Base-by-base conservation (phyloP, 2,113 vertebrate genomes). In the Megalops atlanticus region DNA sequence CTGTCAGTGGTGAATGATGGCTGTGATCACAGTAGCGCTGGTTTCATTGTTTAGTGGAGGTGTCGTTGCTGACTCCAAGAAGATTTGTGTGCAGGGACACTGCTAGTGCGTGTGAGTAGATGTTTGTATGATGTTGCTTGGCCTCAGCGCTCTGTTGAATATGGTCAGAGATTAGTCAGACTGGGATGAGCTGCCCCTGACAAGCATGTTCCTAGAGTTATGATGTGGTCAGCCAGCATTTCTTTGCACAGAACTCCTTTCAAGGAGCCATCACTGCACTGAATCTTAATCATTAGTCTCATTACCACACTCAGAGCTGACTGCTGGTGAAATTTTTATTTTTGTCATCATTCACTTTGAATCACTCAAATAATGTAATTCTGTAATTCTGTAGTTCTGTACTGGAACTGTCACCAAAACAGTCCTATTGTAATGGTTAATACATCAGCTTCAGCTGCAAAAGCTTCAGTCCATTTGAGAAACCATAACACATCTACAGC, bases 11-110 rank as follows among this genome's bases (percentile, higher is more conserved):
- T 76, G 76, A 76, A 39, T 69, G 39, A 75, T 74, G 75, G 41
- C 72, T 81, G 47, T 83, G 80, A 86, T 87, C 83, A 87, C 85
- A 75, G 86, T 83, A 84, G 52, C 76, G 78, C 85, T 89, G 24
- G 24, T 79, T 38, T 86, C 83, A 85, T 47, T 80, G 81, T 85
- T 90, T 77, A 84, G 39, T 64, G 79, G 84, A 80, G 33, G 68
- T 79, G 73, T 86, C 58, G 78, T 76, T 78, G 80, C 83, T 85
- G 73, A 73, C 21, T 87, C 80, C 82, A 39, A 84, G 77, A 83
- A 81, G 82, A 81, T 69, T 15, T 11, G 58, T 40, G 58, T 64
- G 27, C 27, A 31, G 71, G 15, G 16, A 73, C 71, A 40, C 0
- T 73, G 71, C 39, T n/a, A n/a, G n/a, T 72, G 70, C 58, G 33